These are phyloP conservation scores for Meganola albula DNA, from an alignment of 2,888 invertebrate species.

Conservation along the genomic window DNA sequence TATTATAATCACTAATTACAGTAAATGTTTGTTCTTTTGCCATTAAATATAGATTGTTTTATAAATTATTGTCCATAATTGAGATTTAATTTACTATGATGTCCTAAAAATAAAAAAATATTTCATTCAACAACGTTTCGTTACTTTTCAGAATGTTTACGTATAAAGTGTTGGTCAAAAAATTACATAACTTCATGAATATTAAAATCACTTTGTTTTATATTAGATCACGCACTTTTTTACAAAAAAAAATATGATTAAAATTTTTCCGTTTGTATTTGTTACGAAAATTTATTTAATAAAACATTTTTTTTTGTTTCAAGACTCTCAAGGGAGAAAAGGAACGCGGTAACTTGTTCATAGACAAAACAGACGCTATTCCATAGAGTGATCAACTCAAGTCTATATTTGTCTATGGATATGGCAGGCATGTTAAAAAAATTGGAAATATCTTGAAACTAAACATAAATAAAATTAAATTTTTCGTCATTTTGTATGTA, in stretches of 20 bases:
- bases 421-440: too few relatives aligned
- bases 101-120: constrained; percentile 70
- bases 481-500: too few relatives aligned
- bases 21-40: constrained; percentile 46
- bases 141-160: constrained; percentile 35
- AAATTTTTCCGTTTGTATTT: neutral
- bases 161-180: constrained; percentile 11
- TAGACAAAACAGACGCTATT: too few relatives aligned
- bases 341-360: constrained; percentile 55
- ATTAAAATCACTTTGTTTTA: neutral
- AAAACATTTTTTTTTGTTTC: constrained; percentile 11
- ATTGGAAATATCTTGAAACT: too few relatives aligned
- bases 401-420: constrained; percentile 34
- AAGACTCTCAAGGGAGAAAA: constrained; percentile 30
- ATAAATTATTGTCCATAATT: constrained; percentile 69
- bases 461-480: too few relatives aligned
- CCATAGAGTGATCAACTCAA: too few relatives aligned
- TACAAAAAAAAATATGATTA: neutral
- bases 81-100: constrained; percentile 72
- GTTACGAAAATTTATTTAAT: constrained; percentile 10
- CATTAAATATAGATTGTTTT: constrained; percentile 58
- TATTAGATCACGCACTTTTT: constrained; percentile 8
- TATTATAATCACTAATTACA: constrained; percentile 55
- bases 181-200: constrained; percentile 7
- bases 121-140: constrained; percentile 70